A percentile compares a stretch with the other conserved stretches of the same genome.
phyloP scores from a whole-genome alignment of 2,888 invertebrate genomes.

The Idaea aversata region DNA sequence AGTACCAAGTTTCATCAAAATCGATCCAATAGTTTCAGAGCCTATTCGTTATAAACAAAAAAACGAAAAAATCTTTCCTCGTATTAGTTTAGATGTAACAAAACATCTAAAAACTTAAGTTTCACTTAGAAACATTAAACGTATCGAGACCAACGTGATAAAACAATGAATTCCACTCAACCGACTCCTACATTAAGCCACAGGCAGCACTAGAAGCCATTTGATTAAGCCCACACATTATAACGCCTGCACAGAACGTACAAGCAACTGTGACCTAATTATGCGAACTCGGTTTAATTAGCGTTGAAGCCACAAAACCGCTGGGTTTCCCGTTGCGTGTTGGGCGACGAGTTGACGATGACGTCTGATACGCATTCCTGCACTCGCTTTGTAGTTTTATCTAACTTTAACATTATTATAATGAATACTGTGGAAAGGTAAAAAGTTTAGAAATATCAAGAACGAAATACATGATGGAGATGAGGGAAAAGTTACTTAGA shows the following conservation, averaged over 20 bases:
- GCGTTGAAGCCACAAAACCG: conserved; percentile 39
- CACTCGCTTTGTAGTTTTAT: background rate
- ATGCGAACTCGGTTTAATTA: conserved; percentile 54
- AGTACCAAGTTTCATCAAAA: no score
- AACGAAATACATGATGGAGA: no score
- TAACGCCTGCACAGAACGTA: conserved; percentile 18
- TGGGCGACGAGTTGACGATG: conserved; percentile 10
- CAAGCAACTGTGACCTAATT: conserved; percentile 47
- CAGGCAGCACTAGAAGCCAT: conserved; percentile 19
- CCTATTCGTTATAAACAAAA: no score
- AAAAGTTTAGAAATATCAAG: background rate
- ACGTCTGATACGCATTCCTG: conserved; percentile 28
- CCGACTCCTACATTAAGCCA: conserved; percentile 13
- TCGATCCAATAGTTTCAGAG: no score
- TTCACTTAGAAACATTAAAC: no score
- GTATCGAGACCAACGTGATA: no score
- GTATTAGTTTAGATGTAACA: no score
- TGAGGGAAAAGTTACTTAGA: no score
- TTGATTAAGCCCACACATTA: conserved; percentile 18
- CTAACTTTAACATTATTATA: background rate
- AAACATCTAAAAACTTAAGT: no score
- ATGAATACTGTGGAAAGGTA: background rate
- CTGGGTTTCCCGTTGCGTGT: conserved; percentile 44
- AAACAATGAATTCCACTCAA: background rate
- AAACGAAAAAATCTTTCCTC: no score